A percentile compares a stretch with the other conserved stretches of the same genome.
Conservation (phyloP, 1,140 invertebrate genomes). For the Planococcus citri region DNA sequence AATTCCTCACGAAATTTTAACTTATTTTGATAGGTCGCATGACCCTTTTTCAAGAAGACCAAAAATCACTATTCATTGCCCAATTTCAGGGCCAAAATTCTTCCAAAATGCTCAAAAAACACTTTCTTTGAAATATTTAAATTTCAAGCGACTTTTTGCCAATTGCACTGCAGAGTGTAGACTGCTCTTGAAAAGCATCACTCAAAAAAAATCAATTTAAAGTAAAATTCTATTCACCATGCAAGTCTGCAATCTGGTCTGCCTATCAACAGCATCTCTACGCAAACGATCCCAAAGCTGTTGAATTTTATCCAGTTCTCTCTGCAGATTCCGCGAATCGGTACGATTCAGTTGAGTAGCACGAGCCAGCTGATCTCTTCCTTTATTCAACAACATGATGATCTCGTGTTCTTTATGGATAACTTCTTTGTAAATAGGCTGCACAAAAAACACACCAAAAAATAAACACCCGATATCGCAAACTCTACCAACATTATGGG, state of each 20-base stretch:
- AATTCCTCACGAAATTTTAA: too few species aligned
- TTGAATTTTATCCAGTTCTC: conserved; percentile 75
- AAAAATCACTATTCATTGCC: too few species aligned
- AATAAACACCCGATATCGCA: conserved; percentile 28
- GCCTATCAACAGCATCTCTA: conserved; percentile 68
- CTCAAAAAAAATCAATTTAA: too few species aligned
- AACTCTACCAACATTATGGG: conserved; percentile 25
- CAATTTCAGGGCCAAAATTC: too few species aligned
- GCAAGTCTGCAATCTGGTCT: conserved; percentile 73
- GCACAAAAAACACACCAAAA: too few species aligned
- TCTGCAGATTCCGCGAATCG: conserved; percentile 40
- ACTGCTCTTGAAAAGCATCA: too few species aligned
- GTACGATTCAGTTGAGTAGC: conserved; percentile 36
- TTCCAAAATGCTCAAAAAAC: too few species aligned
- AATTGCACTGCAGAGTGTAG: too few species aligned
- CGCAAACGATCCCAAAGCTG: conserved; percentile 80
- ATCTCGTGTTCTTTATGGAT: conserved; percentile 84
- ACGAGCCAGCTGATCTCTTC: conserved; percentile 55
- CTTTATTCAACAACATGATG: conserved; percentile 86
- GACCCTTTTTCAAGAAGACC: too few species aligned
- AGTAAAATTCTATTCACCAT: conserved; percentile 41
- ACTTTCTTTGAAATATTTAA: too few species aligned
- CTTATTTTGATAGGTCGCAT: too few species aligned
- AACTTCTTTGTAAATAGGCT: conserved; percentile 71
- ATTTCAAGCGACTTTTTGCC: too few species aligned